Percentiles rank a stretch among this genome's conserved stretches.
Evolutionary conservation across 2,113 vertebrate species (phyloP).

Genomic region (Mobula birostris): DNA sequence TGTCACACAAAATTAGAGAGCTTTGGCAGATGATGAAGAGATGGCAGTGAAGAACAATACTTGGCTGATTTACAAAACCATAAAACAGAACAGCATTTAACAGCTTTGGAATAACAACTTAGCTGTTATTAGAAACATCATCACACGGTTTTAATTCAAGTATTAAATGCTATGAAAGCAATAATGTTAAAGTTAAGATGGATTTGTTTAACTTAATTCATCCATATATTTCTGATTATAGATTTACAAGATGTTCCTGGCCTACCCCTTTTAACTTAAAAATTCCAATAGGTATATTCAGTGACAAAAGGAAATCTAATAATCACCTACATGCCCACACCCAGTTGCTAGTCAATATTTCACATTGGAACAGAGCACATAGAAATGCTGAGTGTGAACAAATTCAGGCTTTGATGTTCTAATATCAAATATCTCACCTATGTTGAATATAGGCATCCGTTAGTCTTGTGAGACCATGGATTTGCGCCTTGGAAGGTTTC

Average conservation of each 20-base stretch:
- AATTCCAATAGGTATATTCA: background rate
- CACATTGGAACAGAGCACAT: background rate
- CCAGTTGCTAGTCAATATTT: background rate
- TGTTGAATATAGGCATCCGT: too few relatives aligned
- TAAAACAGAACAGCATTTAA: background rate
- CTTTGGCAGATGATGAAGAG: background rate
- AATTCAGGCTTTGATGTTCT: background rate
- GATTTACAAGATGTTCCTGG: background rate
- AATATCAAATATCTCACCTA: background rate
- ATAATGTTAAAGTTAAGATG: background rate
- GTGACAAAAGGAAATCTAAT: background rate
- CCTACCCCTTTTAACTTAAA: background rate
- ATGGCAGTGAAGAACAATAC: background rate
- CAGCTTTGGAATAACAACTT: background rate
- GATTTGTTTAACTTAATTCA: background rate
- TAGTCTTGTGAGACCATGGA: too few relatives aligned
- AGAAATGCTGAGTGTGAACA: background rate
- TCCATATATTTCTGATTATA: background rate
- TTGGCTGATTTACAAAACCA: slow-evolving; percentile 1
- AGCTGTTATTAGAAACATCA: background rate
- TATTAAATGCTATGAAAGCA: background rate
- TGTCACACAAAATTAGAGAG: background rate
- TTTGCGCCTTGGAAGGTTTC: too few relatives aligned
- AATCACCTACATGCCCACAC: background rate
- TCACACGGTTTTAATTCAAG: background rate